These are phyloP conservation scores for Hipposideros larvatus DNA, from an alignment of 2,797 vertebrate genomes.

Conservation along the genomic window DNA sequence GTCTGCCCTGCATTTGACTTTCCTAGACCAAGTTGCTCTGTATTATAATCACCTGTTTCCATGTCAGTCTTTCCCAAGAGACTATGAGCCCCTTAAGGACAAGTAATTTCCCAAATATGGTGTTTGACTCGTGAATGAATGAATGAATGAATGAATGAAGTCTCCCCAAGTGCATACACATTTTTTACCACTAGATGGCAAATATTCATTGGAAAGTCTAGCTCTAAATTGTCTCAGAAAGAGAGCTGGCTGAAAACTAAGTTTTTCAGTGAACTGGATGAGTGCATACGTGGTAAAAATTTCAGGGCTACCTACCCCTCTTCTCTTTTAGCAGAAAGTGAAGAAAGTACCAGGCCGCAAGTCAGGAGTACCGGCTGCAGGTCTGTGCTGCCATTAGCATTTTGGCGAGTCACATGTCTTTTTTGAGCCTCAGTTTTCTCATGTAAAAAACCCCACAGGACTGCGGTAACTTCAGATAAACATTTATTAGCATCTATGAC, in stretches of 20 bases:
- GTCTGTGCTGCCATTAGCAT: not conserved
- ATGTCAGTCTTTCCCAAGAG: not conserved
- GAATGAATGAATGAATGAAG: not conserved
- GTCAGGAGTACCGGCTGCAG: not conserved
- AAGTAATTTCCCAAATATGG: not conserved
- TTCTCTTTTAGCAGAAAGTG: not conserved
- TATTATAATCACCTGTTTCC: not conserved
- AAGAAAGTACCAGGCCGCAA: not conserved
- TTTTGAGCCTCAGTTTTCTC: constrained; percentile 7
- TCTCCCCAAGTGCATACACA: not conserved
- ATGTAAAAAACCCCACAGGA: not conserved
- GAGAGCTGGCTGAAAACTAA: not conserved
- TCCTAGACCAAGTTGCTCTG: not conserved
- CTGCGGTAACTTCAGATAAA: not conserved
- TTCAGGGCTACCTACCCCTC: not conserved
- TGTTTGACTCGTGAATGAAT: not conserved
- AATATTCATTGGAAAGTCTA: constrained; percentile 33
- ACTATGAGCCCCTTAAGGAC: not conserved
- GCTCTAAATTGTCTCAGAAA: not conserved
- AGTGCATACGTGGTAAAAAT: not conserved
- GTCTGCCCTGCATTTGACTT: not conserved
- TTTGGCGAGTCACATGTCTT: not conserved
- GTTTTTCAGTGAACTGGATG: not conserved
- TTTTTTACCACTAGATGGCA: constrained; percentile 44
- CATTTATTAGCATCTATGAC: not conserved